Conservation (phyloP, 2,113 vertebrate genomes). For the Colaptes auratus region DNA sequence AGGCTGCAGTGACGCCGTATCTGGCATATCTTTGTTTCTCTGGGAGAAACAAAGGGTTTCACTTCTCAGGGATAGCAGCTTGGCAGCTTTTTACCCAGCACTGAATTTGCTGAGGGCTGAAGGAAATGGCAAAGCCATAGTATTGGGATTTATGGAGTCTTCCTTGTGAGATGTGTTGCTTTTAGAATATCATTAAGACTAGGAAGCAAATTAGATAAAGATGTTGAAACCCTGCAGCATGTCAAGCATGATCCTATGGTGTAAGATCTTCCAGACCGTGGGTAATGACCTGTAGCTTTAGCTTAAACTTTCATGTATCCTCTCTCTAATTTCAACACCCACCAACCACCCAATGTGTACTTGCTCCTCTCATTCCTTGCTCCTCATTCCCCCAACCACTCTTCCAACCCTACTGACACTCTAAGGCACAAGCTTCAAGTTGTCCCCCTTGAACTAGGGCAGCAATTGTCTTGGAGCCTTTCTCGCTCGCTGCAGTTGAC, state of each 20-base stretch:
- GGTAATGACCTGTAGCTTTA: background rate
- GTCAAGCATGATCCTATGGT: background rate
- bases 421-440: background rate
- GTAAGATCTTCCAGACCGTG: background rate
- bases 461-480: background rate
- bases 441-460: background rate
- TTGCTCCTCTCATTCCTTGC: background rate
- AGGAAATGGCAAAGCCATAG: background rate
- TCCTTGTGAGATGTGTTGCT: background rate
- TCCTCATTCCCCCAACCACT: background rate
- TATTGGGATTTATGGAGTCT: slow-evolving; percentile 12
- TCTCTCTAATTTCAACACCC: background rate
- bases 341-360: too few species aligned
- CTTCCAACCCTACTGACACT: background rate
- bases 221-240: background rate
- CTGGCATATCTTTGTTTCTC: background rate
- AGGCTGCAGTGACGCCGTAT: background rate
- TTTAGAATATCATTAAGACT: background rate
- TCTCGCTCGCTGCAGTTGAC: background rate
- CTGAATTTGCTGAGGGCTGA: slow-evolving; percentile 18
- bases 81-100: background rate
- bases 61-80: background rate
- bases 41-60: background rate
- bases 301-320: background rate
- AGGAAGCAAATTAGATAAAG: background rate